Evolutionary conservation across 2,888 invertebrate genomes (phyloP), one percentile per base, ranked within the genome.

Genomic region (Malachius bipustulatus): DNA sequence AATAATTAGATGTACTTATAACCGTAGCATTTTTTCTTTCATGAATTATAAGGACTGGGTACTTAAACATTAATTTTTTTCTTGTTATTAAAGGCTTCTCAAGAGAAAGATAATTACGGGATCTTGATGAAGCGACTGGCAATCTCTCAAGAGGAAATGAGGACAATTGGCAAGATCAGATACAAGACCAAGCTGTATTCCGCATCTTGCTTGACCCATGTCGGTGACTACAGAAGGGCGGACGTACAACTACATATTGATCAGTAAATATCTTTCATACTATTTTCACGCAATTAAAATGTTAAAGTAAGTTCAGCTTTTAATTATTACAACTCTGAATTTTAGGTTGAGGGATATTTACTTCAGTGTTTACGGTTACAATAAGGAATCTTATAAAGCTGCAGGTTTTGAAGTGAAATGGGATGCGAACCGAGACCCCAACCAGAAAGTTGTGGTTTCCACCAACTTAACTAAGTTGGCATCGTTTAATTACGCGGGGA

Each of bases 381-480:
- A 74, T 26, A 68, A 72, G 4, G 63, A 68, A 0, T 59, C 63
- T 8, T 70, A 71, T 34, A 82, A 82, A 52, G 75, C 78, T 14
- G 63, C 79, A 0, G 77, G 76, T 3, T 63, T 82, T 2, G 79
- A 82, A 36, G 56, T 88, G 11, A 82, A 83, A 57, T 88, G 87
- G 87, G 85, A 88, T 53, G 84, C 83, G 1, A 87, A 85, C 59
- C 68, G 87, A 4, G 82, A 87, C 63, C 85, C 85, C 0, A 73
- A 76, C 30, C 75, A 82, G 55, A 79, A 78, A 56, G 65, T 82
- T 40, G 67, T 71, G 44, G 60, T 73, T 1, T 71, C 73, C 35
- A 62, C 76, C 0, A 74, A 77, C 40, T 68, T 79, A 32, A 70
- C 73, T 42, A 74, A 67, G 49, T 68, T 71, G 36, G 69, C 67